Conservation (phyloP, 2,797 vertebrate species). For the Pseudochaenichthys georgianus region DNA sequence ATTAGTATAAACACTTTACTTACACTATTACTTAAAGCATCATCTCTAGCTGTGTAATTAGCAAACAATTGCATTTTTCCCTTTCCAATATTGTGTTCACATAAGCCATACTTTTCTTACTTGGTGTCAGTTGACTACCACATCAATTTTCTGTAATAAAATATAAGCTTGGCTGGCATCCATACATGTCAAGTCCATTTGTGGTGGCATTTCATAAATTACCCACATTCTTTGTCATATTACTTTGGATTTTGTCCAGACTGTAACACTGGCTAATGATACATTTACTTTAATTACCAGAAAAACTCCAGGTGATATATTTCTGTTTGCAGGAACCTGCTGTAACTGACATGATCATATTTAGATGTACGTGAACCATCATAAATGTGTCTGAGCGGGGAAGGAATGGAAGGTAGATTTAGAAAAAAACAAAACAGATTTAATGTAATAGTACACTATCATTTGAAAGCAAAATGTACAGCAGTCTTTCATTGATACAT, state of each 20-base stretch:
- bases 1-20: not conserved
- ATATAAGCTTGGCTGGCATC: not conserved
- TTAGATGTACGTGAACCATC: not conserved
- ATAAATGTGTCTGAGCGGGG: not conserved
- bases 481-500: slow-evolving; percentile 66
- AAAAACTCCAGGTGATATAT: not conserved
- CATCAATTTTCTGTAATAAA: not conserved
- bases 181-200: slow-evolving; percentile 2
- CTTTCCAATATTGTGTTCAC: not conserved
- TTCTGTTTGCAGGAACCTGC: not conserved
- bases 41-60: not conserved
- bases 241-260: not conserved
- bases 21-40: not conserved
- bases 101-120: not conserved
- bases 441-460: slow-evolving; percentile 71
- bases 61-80: not conserved
- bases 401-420: slow-evolving; percentile 19
- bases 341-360: not conserved
- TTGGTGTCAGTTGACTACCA: not conserved
- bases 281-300: not conserved
- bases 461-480: slow-evolving; percentile 80
- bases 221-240: not conserved
- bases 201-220: slow-evolving; percentile 11
- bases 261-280: not conserved
- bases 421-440: slow-evolving; percentile 72